Base-by-base conservation (phyloP, 2,888 invertebrate species). In the Poecilus cupreus region DNA sequence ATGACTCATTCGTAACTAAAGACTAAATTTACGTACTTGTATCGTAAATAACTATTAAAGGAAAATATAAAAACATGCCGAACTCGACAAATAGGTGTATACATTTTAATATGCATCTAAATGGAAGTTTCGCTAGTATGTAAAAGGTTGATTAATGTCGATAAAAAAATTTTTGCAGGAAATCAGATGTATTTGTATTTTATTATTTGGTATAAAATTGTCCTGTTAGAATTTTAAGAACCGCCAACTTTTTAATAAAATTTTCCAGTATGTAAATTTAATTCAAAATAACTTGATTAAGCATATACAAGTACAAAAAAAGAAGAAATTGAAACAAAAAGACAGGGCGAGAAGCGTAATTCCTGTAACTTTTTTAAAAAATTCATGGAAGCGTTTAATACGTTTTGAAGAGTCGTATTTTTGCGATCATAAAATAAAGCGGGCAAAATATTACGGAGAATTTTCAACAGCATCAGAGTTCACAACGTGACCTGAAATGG, bases 371-470 rank as follows among this genome's bases (percentile, higher is more conserved):
- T 72, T 72, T 76, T 76, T 57, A 13, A 54, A 32, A 32, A 76
- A 76, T 76, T 57, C 76, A 57, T 57, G 76, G 13, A n/a, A 20
- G 76, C 76, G 57, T 76, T 76, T 76, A 76, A 76, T 57, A 57
- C 51, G 22, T 76, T 76, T 76, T 76, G 57, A 76, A 54, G 76
- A 37, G 57, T 22, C 57, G 37, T 57, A 76, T 57, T 76, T 75
- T 76, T 54, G 75, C 18, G 76, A 76, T 57, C 76, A 76, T 76
- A 76, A 76, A 76, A 76, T 76, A 57, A 76, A 76, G 57, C 76
- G 54, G 10, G 57, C 32, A 76, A 76, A 76, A 76, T 76, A 76
- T 76, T 76, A 76, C 76, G 18, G 20, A 54, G 76, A 76, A 76
- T 76, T 76, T 76, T 76, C 76, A 76, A 22, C 76, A 46, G 57